Conservation (phyloP, 2,113 vertebrate species). For the Herpetotheres cachinnans region DNA sequence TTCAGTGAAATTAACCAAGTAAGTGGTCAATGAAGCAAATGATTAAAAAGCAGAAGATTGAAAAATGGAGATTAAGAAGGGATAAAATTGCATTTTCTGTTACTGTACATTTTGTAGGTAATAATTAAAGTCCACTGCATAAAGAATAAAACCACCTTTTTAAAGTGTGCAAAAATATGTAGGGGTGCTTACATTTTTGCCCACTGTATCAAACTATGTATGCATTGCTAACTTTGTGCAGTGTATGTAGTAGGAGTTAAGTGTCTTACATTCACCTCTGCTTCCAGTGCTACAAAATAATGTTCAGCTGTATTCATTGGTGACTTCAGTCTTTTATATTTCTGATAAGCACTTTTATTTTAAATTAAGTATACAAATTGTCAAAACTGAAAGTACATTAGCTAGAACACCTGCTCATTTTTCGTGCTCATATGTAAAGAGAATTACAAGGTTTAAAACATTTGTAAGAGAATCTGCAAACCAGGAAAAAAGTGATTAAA, state of each 20-base stretch:
- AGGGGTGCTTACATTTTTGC: neutral
- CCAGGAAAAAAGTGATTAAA: neutral
- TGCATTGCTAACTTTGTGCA: neutral
- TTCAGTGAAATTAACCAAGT: constrained; percentile 72
- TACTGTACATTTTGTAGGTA: constrained; percentile 27
- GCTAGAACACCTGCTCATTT: neutral
- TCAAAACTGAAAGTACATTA: neutral
- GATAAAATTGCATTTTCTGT: constrained; percentile 48
- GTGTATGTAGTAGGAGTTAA: neutral
- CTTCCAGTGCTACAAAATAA: neutral
- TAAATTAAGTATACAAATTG: neutral
- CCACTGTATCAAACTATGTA: neutral
- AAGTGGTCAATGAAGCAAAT: constrained; percentile 72
- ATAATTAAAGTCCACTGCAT: constrained; percentile 17
- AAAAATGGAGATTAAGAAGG: constrained; percentile 61
- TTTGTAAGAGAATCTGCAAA: neutral
- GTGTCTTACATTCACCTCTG: neutral
- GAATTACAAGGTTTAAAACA: neutral
- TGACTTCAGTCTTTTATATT: neutral
- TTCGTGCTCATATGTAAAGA: neutral
- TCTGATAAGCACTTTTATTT: neutral
- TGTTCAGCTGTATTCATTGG: neutral
- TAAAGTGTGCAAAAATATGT: neutral
- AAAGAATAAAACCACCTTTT: neutral
- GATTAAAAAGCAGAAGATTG: constrained; percentile 69